Evolutionary conservation across 2,113 vertebrate species (phyloP).

Genomic region (Psilopogon haemacephalus): DNA sequence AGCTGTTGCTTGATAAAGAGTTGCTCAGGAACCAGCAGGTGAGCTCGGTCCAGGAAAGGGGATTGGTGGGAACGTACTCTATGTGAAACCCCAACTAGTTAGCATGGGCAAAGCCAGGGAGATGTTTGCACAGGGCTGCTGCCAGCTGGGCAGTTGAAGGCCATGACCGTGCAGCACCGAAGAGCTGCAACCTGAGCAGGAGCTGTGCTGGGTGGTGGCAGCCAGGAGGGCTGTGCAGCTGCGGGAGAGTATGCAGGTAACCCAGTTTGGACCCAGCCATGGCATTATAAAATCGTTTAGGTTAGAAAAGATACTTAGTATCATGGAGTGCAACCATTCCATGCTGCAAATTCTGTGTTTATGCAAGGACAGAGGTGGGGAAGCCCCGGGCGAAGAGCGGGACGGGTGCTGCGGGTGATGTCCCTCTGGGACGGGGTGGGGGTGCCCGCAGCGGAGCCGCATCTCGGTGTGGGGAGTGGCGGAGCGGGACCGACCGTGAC

Average conservation of each 20-base stretch:
- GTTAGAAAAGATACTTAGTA: no score
- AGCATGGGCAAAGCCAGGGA: background rate
- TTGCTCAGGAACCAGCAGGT: background rate
- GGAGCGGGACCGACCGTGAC: background rate
- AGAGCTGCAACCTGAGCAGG: background rate
- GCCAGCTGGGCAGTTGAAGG: background rate
- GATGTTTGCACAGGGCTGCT: background rate
- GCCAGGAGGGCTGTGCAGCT: background rate
- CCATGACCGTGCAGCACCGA: rapidly evolving
- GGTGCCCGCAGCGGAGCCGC: background rate
- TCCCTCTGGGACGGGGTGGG: background rate
- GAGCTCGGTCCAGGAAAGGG: background rate
- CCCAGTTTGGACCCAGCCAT: no score
- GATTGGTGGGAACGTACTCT: background rate
- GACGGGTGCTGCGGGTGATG: background rate
- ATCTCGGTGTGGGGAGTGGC: background rate
- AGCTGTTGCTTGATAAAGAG: background rate
- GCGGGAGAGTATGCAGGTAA: background rate
- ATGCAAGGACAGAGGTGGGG: background rate
- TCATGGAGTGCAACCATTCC: no score
- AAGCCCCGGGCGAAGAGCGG: background rate
- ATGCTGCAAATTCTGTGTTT: rapidly evolving
- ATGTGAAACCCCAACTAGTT: background rate
- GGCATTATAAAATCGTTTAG: no score
- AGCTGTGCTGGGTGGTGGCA: background rate